phyloP scores from a whole-genome alignment of 2,797 vertebrate species.

The Sebastes paucispinis region DNA sequence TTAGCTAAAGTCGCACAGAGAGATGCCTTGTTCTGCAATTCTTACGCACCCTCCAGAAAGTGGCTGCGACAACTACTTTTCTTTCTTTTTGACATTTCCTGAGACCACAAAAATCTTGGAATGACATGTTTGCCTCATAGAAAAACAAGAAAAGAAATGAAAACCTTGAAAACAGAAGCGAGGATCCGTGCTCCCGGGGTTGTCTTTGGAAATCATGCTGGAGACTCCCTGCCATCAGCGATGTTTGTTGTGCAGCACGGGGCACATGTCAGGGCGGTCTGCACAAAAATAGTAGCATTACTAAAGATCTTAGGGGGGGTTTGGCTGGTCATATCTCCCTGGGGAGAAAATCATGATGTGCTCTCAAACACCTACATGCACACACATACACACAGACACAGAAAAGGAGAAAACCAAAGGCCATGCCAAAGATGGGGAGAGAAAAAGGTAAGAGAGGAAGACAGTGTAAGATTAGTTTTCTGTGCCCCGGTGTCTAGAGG shows the following conservation, averaged over 20 bases:
- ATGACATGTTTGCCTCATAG: slow-evolving; percentile 51
- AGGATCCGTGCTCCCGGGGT: slow-evolving; percentile 36
- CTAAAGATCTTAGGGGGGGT: slow-evolving; percentile 38
- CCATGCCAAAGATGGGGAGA: neutral
- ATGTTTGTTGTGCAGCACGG: slow-evolving; percentile 49
- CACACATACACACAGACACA: neutral
- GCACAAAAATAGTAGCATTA: slow-evolving; percentile 59
- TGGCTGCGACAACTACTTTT: slow-evolving; percentile 23
- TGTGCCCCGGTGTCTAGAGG: neutral
- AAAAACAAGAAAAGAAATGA: slow-evolving; percentile 9
- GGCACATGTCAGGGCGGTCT: slow-evolving; percentile 41
- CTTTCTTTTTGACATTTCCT: slow-evolving; percentile 49
- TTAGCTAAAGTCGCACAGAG: slow-evolving; percentile 18
- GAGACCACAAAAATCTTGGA: slow-evolving; percentile 48
- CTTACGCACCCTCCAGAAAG: neutral
- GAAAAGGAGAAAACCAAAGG: slow-evolving; percentile 13
- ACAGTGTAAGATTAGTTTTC: slow-evolving; percentile 16
- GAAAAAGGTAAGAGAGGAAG: neutral
- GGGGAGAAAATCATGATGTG: slow-evolving; percentile 38
- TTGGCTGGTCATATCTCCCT: slow-evolving; percentile 51
- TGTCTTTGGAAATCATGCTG: slow-evolving; percentile 57
- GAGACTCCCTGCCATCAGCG: slow-evolving; percentile 52
- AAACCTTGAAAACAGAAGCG: slow-evolving; percentile 31
- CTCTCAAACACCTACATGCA: slow-evolving; percentile 9
- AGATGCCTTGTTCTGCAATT: slow-evolving; percentile 1